Conservation (phyloP, 2,888 invertebrate species). For the Noctua fimbriata region DNA sequence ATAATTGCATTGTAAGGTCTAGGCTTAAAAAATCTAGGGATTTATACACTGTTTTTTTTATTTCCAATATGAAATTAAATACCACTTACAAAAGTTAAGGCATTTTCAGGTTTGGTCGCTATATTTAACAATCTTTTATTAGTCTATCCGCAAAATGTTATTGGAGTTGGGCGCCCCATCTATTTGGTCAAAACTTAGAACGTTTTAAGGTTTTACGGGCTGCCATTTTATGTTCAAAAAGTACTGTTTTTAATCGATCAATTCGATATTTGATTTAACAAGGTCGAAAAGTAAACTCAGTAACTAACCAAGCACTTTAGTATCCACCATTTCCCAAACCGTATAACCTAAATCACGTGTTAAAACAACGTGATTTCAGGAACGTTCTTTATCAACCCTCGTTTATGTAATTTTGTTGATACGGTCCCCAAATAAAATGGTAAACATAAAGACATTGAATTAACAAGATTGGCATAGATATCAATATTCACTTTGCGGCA, state of each 20-base stretch:
- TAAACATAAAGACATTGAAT: conserved; percentile 73
- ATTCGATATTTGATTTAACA: not conserved
- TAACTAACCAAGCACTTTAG: not conserved
- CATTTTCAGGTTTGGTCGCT: not conserved
- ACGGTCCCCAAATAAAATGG: conserved; percentile 53
- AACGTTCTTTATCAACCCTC: conserved; percentile 43
- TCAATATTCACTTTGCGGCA: conserved; percentile 82
- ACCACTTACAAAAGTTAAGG: not conserved
- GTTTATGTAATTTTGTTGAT: conserved; percentile 50
- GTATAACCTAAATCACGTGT: conserved; percentile 4
- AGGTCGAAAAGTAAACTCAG: not conserved
- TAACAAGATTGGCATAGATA: conserved; percentile 82
- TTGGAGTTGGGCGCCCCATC: not conserved
- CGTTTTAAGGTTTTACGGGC: not conserved
- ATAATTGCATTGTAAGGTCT: conserved; percentile 7
- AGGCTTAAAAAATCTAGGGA: not conserved
- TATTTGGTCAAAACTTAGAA: not conserved
- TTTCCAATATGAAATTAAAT: not conserved
- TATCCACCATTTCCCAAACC: not conserved
- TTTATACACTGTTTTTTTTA: not conserved
- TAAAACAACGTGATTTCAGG: conserved; percentile 10
- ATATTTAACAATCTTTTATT: not conserved
- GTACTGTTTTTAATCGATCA: not conserved
- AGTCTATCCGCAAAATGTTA: not conserved
- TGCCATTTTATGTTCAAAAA: not conserved